Conservation (phyloP, 2,113 vertebrate species). For the Cricetomys ansorgei region DNA sequence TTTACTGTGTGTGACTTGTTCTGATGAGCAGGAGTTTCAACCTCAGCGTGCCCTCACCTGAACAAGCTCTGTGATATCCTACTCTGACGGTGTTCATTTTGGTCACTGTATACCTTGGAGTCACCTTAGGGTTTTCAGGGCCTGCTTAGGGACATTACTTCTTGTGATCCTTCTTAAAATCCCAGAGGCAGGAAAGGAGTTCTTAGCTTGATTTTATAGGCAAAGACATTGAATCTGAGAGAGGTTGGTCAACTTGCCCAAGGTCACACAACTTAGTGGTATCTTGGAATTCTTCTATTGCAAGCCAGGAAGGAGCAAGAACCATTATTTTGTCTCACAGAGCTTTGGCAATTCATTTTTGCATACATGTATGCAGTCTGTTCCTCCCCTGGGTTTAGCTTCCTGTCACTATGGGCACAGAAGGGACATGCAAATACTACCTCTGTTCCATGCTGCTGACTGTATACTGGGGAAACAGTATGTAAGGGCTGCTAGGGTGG, state of each 20-base stretch:
- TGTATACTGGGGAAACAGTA: not conserved
- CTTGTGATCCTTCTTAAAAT: not conserved
- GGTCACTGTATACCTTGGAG: not conserved
- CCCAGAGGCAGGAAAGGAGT: not conserved
- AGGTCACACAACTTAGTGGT: not conserved
- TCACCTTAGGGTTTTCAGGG: not conserved
- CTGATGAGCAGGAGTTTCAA: not conserved
- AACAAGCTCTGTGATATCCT: not conserved
- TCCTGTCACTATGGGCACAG: not conserved
- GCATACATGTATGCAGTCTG: not conserved
- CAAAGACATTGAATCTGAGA: not conserved
- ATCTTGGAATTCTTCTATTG: not conserved
- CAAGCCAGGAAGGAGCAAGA: not conserved
- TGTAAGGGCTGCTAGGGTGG: rapidly evolving
- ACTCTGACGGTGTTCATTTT: not conserved
- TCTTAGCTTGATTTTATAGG: not conserved
- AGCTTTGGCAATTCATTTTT: not conserved
- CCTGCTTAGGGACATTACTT: not conserved
- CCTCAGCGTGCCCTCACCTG: not conserved
- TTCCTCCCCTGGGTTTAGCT: not conserved
- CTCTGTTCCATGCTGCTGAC: not conserved
- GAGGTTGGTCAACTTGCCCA: not conserved
- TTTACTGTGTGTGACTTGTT: not conserved
- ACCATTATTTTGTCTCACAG: not conserved
- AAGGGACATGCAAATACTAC: not conserved